Conservation (phyloP, 1,140 invertebrate genomes). For the Cyclargus thomasi region DNA sequence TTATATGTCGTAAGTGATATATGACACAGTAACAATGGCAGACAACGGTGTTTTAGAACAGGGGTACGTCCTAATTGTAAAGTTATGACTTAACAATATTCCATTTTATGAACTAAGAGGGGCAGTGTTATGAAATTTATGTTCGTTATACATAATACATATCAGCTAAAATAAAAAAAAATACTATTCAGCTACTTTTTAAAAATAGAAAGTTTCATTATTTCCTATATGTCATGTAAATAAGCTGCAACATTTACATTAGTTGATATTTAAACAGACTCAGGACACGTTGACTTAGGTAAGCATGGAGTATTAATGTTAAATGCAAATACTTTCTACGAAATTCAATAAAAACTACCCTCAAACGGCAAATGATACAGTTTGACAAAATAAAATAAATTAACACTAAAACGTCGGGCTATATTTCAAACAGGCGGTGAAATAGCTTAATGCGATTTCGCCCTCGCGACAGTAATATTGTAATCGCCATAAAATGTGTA, state of each 20-base stretch:
- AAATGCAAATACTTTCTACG: not conserved
- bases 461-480: slow-evolving; percentile 54
- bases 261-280: too few species aligned
- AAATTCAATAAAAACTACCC: slow-evolving; percentile 8
- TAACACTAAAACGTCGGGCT: slow-evolving; percentile 14
- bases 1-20: slow-evolving; percentile 35
- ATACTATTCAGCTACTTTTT: too few species aligned
- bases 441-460: slow-evolving; percentile 38
- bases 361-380: slow-evolving; percentile 8
- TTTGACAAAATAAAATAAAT: slow-evolving; percentile 16
- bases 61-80: slow-evolving; percentile 61
- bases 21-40: slow-evolving; percentile 56
- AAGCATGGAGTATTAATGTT: not conserved
- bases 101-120: not conserved
- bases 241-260: too few species aligned
- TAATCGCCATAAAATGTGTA: slow-evolving; percentile 74
- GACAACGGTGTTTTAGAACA: slow-evolving; percentile 50
- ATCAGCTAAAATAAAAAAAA: too few species aligned
- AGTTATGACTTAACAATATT: slow-evolving; percentile 71
- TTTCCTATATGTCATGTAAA: too few species aligned
- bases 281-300: not conserved
- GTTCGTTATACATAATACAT: not conserved
- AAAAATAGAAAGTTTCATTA: too few species aligned
- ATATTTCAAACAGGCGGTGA: slow-evolving; percentile 13
- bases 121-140: not conserved